phyloP scores from a whole-genome alignment of 2,797 vertebrate genomes.

The Tachyglossus aculeatus region DNA sequence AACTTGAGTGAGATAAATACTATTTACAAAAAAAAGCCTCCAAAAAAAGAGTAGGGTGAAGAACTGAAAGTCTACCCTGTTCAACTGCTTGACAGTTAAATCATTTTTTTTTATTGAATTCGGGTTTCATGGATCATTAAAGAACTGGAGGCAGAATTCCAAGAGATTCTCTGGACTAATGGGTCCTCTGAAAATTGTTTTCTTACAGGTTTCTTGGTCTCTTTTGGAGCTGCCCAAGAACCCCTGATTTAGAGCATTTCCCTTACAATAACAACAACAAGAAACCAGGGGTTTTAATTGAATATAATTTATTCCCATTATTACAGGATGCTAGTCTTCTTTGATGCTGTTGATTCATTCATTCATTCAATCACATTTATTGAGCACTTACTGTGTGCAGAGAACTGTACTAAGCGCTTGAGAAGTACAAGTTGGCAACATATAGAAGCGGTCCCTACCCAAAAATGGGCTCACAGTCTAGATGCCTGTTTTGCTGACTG shows the following conservation, averaged over 20 bases:
- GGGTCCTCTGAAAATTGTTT: slow-evolving; percentile 74
- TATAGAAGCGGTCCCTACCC: too few species aligned
- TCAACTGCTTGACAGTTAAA: slow-evolving; percentile 69
- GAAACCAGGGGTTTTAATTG: slow-evolving; percentile 41
- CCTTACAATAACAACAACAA: background rate
- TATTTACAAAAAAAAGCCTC: slow-evolving; percentile 66
- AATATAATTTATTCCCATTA: slow-evolving; percentile 45
- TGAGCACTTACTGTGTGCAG: too few species aligned
- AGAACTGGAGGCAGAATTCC: slow-evolving; percentile 68
- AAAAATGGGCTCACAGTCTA: too few species aligned
- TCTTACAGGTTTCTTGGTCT: slow-evolving; percentile 54
- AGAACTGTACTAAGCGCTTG: too few species aligned
- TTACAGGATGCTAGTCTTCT: slow-evolving; percentile 10
- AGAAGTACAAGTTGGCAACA: too few species aligned
- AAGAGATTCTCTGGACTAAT: slow-evolving; percentile 71
- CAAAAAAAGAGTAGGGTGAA: slow-evolving; percentile 55
- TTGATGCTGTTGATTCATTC: too few species aligned
- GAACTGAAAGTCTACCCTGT: slow-evolving; percentile 58
- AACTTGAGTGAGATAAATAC: slow-evolving; percentile 61
- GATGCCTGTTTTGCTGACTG: too few species aligned
- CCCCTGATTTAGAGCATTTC: slow-evolving; percentile 38
- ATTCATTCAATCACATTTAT: too few species aligned
- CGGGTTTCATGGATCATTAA: slow-evolving; percentile 78
- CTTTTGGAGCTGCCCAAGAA: slow-evolving; percentile 42
- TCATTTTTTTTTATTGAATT: slow-evolving; percentile 81